Percentiles rank a stretch among this genome's conserved stretches.
Evolutionary conservation across 2,797 vertebrate genomes (phyloP).

Genomic region (Alfaro cultratus): DNA sequence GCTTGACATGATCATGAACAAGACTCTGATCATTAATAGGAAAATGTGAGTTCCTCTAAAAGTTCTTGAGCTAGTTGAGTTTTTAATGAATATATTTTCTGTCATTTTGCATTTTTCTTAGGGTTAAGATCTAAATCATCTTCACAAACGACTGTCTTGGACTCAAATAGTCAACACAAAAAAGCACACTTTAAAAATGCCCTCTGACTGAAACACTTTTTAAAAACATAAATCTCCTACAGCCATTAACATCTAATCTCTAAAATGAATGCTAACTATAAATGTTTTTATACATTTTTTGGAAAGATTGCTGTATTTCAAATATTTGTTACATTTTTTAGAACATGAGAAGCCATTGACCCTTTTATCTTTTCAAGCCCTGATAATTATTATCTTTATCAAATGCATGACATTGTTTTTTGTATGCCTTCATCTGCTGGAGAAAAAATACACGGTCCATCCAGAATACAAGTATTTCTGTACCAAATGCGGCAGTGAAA

Average conservation of each 20-base stretch:
- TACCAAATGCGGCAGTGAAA: slow-evolving; percentile 68
- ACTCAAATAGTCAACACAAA: not conserved
- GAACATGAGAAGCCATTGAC: slow-evolving; percentile 63
- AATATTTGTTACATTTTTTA: slow-evolving; percentile 57
- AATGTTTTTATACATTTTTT: slow-evolving; percentile 65
- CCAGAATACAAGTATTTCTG: slow-evolving; percentile 74
- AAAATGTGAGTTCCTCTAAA: not conserved
- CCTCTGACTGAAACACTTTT: not conserved
- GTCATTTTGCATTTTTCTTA: not conserved
- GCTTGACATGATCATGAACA: not conserved
- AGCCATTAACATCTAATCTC: slow-evolving; percentile 50
- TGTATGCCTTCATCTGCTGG: slow-evolving; percentile 20
- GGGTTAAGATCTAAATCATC: not conserved
- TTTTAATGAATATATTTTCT: not conserved
- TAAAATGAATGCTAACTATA: slow-evolving; percentile 52
- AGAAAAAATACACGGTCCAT: slow-evolving; percentile 56
- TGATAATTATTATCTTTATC: slow-evolving; percentile 40
- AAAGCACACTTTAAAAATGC: not conserved
- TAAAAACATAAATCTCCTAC: not conserved
- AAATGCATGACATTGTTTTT: slow-evolving; percentile 59
- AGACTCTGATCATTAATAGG: not conserved
- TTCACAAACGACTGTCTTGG: not conserved
- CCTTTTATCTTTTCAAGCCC: slow-evolving; percentile 33
- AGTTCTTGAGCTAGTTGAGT: not conserved
- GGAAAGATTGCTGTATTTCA: slow-evolving; percentile 31